Evolutionary conservation across 2,113 vertebrate species (phyloP).

Genomic region (Eidolon helvum): DNA sequence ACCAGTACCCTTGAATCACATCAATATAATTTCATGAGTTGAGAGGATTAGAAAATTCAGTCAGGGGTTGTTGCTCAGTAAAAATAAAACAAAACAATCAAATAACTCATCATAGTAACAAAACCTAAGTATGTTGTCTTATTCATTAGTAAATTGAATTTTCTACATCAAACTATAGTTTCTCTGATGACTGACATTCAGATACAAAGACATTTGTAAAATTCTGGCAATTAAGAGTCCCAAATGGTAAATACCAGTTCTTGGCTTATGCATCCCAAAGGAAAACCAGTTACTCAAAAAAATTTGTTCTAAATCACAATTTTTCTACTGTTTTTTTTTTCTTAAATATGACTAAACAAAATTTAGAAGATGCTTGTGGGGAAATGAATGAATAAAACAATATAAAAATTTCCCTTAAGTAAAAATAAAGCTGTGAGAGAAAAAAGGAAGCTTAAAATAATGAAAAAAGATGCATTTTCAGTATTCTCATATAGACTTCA

Average conservation of each 20-base stretch:
- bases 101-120: not conserved
- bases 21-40: not conserved
- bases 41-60: not conserved
- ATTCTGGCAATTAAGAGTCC: not conserved
- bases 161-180: not conserved
- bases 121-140: not conserved
- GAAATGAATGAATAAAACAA: not conserved
- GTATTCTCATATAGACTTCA: not conserved
- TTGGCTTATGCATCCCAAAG: not conserved
- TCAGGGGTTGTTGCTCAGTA: not conserved
- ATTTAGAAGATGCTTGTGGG: not conserved
- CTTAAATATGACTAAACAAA: not conserved
- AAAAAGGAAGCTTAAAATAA: not conserved
- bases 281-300: not conserved
- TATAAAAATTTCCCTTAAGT: not conserved
- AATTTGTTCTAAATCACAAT: not conserved
- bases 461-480: not conserved
- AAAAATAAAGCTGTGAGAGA: not conserved
- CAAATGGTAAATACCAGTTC: not conserved
- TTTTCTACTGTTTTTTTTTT: not conserved
- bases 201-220: not conserved
- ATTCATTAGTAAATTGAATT: not conserved
- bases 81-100: not conserved
- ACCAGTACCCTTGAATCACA: not conserved
- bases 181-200: not conserved